Conservation (phyloP, 2,888 invertebrate genomes). For the Syrista parreyssii region DNA sequence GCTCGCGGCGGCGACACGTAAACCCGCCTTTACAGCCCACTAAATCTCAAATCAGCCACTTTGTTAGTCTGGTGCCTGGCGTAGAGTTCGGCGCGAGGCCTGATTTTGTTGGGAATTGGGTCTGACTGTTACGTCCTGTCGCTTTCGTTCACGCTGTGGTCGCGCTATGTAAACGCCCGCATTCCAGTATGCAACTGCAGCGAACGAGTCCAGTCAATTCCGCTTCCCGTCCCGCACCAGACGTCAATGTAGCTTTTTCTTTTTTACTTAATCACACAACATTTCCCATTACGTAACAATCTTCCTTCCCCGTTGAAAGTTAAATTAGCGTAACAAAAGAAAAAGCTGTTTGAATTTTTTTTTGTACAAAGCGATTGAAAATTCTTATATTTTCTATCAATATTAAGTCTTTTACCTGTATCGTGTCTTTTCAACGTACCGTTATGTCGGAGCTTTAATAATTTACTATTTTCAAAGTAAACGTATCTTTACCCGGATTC, state of each 20-base stretch:
- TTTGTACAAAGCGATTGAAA: neutral
- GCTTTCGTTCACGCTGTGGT: neutral
- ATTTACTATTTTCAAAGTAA: neutral
- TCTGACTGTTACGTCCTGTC: neutral
- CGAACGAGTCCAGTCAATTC: too few species aligned
- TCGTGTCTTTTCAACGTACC: neutral
- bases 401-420: neutral
- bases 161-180: neutral
- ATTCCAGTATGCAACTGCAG: neutral
- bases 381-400: neutral
- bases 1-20: constrained; percentile 14
- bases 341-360: neutral
- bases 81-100: neutral
- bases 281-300: neutral
- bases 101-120: neutral
- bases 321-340: neutral
- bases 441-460: neutral
- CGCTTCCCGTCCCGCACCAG: too few species aligned
- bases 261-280: neutral
- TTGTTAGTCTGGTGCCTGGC: constrained; percentile 27
- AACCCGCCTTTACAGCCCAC: constrained; percentile 26
- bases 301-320: neutral
- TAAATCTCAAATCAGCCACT: constrained; percentile 39
- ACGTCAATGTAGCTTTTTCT: too few species aligned
- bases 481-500: too few species aligned